phyloP scores from a whole-genome alignment of 2,797 vertebrate genomes.

The Ammospiza maritima region DNA sequence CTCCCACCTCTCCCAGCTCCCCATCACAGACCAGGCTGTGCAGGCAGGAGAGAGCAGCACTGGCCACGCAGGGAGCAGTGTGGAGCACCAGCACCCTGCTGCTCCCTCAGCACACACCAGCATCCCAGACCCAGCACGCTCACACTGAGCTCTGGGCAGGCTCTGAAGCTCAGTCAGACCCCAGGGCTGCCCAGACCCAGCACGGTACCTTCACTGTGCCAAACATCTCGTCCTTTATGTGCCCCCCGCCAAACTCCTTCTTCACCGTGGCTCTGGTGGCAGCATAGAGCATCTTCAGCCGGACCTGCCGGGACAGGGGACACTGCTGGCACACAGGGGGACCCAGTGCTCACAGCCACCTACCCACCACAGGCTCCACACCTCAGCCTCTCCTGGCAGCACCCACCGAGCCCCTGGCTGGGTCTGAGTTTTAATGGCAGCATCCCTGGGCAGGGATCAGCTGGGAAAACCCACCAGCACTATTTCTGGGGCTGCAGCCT shows the following conservation, averaged over 20 bases:
- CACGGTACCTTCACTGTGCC: conserved; percentile 89
- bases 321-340: background rate
- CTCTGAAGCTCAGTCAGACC: background rate
- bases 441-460: background rate
- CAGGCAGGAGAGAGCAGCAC: background rate
- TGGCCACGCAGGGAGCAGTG: accelerated
- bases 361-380: background rate
- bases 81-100: background rate
- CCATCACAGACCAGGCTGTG: accelerated
- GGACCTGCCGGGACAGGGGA: conserved; percentile 80
- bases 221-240: conserved; percentile 96
- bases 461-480: background rate
- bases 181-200: background rate
- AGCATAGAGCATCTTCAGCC: conserved; percentile 98
- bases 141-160: accelerated
- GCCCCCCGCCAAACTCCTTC: conserved; percentile 97
- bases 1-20: background rate
- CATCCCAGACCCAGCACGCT: accelerated
- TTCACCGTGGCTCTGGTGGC: conserved; percentile 97
- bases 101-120: background rate
- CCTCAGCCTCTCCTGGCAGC: background rate
- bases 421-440: background rate
- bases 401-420: background rate
- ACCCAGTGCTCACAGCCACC: background rate
- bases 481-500: background rate